Evolutionary conservation across 92 coral and sea anemone species (phyloP), one percentile per base, ranked within the genome.

Genomic region (Parazoanthus swiftii): DNA sequence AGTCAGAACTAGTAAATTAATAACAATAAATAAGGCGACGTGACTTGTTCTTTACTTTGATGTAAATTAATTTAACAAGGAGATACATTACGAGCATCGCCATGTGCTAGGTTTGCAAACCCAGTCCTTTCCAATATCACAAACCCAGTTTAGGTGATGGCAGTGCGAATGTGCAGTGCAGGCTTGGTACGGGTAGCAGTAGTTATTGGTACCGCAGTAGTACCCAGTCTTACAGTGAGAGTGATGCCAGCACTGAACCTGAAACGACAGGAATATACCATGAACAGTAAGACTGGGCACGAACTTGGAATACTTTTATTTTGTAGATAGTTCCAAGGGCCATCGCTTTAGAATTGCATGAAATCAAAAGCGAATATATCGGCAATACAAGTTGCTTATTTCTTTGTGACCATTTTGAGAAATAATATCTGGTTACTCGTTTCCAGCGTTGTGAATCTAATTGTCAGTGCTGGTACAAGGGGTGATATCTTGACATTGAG

Each of bases 41-140:
- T 39, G 2, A 39, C 42, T 39, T 39, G 2, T 39, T 39, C 42
- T 39, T 39, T 39, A 2, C 42, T 39, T 4, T 39, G 42, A 39
- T 39, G 42, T 39, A 39, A 4, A 10, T 46, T 0, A 54, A 0
- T 54, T 13, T 13, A 14, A 13, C 2, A 13, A 21, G 16, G n/a
- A 76, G 80, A 39, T 76, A 76, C 77, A 39, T 76, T 76, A 76
- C 80, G 51, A 76, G 80, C 80, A 76, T 37, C 80, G 80, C 26
- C 54, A 3, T 76, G 2, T 76, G 13, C 26, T 44, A 0, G 79
- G 80, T 37, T 76, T 76, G 80, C 80, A 76, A 36, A 76, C 54
- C 80, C 51, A 76, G 48, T 76, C 80, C 23, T 8, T 38, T 63
- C 70, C 70, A 39, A 8, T 76, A 29, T 76, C 80, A 39, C 54